phyloP scores from a whole-genome alignment of 37 sponge, comb jelly and placozoan species.

The Hexactinellida sp. region DNA sequence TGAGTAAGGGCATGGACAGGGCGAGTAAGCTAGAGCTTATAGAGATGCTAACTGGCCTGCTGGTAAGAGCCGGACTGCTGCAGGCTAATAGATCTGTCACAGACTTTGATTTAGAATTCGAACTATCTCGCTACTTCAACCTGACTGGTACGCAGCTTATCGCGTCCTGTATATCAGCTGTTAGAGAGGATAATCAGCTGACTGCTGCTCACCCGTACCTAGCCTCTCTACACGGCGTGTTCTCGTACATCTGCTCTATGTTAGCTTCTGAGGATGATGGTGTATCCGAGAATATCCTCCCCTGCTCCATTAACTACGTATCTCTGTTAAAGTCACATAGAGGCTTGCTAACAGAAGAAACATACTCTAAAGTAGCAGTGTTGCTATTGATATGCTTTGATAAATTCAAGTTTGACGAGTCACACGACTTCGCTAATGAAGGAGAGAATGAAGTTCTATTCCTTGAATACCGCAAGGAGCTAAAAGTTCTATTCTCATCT shows the following conservation, averaged over 20 bases:
- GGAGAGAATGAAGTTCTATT: conserved; percentile 85
- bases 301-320: conserved; percentile 49
- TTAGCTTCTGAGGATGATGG: conserved; percentile 62
- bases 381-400: conserved; percentile 44
- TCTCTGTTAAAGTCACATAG: conserved; percentile 47
- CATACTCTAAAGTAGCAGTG: neutral
- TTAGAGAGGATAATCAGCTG: neutral
- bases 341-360: neutral
- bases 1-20: conserved; percentile 63
- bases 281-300: conserved; percentile 64
- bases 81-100: neutral
- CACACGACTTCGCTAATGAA: conserved; percentile 57
- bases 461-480: conserved; percentile 58
- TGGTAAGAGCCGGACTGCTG: conserved; percentile 40
- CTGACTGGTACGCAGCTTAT: neutral
- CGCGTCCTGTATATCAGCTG: neutral
- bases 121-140: neutral
- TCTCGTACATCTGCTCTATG: conserved; percentile 1
- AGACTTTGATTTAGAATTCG: neutral
- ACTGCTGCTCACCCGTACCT: neutral
- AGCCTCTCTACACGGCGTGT: neutral
- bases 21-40: conserved; percentile 47
- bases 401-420: conserved; percentile 74
- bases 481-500: conserved; percentile 64
- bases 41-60: conserved; percentile 41